Conservation (phyloP, 2,888 invertebrate species). For the Mesorhabditis belari region DNA sequence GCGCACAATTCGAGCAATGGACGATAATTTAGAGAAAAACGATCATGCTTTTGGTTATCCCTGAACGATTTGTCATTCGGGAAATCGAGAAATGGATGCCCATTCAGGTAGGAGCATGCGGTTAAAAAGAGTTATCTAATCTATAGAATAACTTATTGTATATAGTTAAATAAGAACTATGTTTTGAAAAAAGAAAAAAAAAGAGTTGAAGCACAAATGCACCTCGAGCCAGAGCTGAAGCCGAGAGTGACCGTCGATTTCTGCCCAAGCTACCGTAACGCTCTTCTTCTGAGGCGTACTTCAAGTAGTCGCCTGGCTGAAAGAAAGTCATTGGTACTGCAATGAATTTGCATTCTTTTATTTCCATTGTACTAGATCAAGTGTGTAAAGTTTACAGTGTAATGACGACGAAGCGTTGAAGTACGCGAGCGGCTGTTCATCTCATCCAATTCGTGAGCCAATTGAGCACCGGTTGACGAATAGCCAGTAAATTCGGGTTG, state of each 20-base stretch:
- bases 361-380: background rate
- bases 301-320: conserved; percentile 51
- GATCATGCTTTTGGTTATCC: no score
- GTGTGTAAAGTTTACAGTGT: conserved; percentile 38
- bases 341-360: conserved; percentile 3
- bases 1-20: no score
- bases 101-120: no score
- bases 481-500: conserved; percentile 39
- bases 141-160: no score
- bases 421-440: conserved; percentile 37
- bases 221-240: conserved; percentile 51
- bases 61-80: no score
- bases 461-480: conserved; percentile 45
- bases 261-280: conserved; percentile 47
- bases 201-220: background rate
- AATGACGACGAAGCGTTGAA: conserved; percentile 50
- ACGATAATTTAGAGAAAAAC: no score
- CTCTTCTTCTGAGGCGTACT: conserved; percentile 47
- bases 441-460: conserved; percentile 52
- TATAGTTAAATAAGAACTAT: background rate
- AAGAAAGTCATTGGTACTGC: background rate
- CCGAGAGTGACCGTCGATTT: conserved; percentile 48
- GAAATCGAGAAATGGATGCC: no score
- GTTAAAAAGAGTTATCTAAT: no score
- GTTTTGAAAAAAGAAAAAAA: background rate